Conservation (phyloP, 2,888 invertebrate genomes). For the Iselma pallidipennis region DNA sequence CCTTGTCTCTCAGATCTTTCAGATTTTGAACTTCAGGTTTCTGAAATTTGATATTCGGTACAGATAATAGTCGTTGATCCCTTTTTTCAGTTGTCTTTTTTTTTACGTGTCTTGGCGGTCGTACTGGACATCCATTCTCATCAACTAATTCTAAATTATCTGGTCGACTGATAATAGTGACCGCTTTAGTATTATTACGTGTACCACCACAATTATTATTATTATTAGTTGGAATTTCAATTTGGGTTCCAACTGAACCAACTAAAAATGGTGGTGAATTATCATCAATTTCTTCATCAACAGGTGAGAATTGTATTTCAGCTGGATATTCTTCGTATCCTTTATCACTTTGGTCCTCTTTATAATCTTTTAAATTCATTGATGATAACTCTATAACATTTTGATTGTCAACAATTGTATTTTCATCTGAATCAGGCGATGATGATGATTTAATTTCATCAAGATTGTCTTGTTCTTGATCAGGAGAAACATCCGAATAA, state of each 20-base stretch:
- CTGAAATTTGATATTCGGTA: conserved; percentile 73
- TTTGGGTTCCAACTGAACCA: conserved; percentile 45
- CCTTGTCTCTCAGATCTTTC: conserved; percentile 63
- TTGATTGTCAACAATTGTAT: conserved; percentile 47
- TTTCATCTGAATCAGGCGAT: conserved; percentile 51
- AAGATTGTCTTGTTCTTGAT: conserved; percentile 19
- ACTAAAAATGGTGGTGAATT: conserved; percentile 39
- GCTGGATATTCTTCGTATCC: conserved; percentile 56
- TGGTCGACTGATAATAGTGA: conserved; percentile 56
- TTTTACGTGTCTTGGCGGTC: conserved; percentile 60
- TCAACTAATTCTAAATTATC: conserved; percentile 67
- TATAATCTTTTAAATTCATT: conserved; percentile 10
- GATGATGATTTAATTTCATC: conserved; percentile 20
- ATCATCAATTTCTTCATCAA: conserved; percentile 35
- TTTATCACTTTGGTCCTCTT: conserved; percentile 31
- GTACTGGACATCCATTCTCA: conserved; percentile 59
- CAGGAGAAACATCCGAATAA: conserved; percentile 47
- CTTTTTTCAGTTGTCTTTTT: conserved; percentile 57
- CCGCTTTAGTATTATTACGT: not conserved
- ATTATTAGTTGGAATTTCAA: conserved; percentile 31
- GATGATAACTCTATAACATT: conserved; percentile 27
- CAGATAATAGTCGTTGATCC: conserved; percentile 73
- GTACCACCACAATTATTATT: conserved; percentile 28
- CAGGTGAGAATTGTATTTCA: conserved; percentile 48
- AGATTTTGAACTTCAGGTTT: conserved; percentile 58